Conservation (phyloP, 2,797 vertebrate genomes). For the Myotis vivesi region DNA sequence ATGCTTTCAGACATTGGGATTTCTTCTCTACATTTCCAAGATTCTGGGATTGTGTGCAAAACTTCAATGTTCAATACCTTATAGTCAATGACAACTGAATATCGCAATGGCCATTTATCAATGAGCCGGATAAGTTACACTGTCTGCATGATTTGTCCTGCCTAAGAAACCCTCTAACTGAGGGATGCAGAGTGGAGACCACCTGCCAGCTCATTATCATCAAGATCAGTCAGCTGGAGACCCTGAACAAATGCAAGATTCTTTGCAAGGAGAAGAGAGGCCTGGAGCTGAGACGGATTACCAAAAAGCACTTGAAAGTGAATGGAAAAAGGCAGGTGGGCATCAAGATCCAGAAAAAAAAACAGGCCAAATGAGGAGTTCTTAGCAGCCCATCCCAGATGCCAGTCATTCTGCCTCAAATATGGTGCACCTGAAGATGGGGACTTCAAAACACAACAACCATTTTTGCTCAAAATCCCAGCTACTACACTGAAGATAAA, state of each 20-base stretch:
- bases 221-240: conserved; percentile 85
- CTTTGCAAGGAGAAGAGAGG: conserved; percentile 84
- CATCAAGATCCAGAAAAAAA: conserved; percentile 81
- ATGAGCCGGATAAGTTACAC: conserved; percentile 91
- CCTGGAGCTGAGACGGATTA: conserved; percentile 94
- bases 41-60: conserved; percentile 86
- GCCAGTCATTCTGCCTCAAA: conserved; percentile 88
- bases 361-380: conserved; percentile 86
- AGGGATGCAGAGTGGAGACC: conserved; percentile 83
- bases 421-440: conserved; percentile 92
- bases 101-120: conserved; percentile 90
- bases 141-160: conserved; percentile 87
- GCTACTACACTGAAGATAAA: conserved; percentile 82
- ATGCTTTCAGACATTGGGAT: conserved; percentile 87
- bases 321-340: conserved; percentile 91
- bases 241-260: conserved; percentile 88
- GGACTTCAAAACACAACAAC: conserved; percentile 87
- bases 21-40: conserved; percentile 87
- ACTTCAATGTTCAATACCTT: conserved; percentile 89
- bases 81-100: conserved; percentile 89
- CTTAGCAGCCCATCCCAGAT: conserved; percentile 89
- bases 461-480: conserved; percentile 91
- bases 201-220: conserved; percentile 90
- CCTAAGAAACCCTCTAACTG: conserved; percentile 88
- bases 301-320: conserved; percentile 91